Evolutionary conservation across 23 tunicate genomes (phyloP).

Genomic region (Halocynthia roretzi): DNA sequence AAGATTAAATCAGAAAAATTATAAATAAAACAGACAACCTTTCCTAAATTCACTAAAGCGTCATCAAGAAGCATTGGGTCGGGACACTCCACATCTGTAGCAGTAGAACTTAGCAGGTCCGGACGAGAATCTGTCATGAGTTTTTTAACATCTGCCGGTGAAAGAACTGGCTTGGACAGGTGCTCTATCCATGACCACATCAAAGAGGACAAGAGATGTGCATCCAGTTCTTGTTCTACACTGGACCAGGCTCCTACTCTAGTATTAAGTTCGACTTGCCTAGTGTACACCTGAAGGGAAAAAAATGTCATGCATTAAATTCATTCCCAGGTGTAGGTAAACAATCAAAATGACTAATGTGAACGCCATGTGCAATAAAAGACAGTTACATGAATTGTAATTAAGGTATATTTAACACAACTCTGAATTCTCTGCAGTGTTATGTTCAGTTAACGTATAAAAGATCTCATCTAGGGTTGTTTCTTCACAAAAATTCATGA

Average conservation of each 20-base stretch:
- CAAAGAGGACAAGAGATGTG: constrained; percentile 51
- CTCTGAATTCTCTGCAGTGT: too few species aligned
- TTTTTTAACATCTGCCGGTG: not conserved
- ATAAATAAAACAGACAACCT: not conserved
- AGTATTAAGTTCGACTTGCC: constrained; percentile 51
- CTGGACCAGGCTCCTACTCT: constrained; percentile 56
- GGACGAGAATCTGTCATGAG: constrained; percentile 8
- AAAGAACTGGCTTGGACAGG: constrained; percentile 53
- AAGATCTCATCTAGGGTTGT: too few species aligned
- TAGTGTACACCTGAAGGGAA: constrained; percentile 18
- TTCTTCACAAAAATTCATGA: too few species aligned
- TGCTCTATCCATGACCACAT: constrained; percentile 99
- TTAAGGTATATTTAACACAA: too few species aligned
- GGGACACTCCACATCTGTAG: not conserved
- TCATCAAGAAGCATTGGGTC: constrained; percentile 14
- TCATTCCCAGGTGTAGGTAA: too few species aligned
- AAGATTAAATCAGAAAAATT: not conserved
- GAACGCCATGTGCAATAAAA: too few species aligned
- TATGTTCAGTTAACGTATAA: too few species aligned
- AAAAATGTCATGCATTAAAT: too few species aligned
- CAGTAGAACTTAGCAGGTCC: not conserved
- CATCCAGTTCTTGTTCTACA: constrained; percentile 36
- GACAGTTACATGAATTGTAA: too few species aligned
- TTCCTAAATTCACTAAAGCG: constrained; percentile 3
- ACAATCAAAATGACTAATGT: too few species aligned